phyloP scores from a whole-genome alignment of 2,113 vertebrate genomes.

The Donacobius atricapilla region DNA sequence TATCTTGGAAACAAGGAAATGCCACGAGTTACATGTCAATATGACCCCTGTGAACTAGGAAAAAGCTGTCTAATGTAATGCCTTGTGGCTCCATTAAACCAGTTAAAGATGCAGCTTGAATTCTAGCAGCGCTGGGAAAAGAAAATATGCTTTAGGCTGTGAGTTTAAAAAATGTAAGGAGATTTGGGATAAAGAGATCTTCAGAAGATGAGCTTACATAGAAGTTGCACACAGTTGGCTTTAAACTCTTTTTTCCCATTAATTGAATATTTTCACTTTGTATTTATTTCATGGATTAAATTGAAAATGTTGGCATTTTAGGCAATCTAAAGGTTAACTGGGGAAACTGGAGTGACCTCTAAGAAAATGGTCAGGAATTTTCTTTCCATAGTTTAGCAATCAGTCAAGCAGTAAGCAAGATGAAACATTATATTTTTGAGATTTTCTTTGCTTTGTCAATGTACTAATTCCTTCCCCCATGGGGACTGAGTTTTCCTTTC shows the following conservation, averaged over 20 bases:
- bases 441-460: neutral
- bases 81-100: slow-evolving; percentile 69
- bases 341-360: neutral
- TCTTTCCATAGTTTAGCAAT: neutral
- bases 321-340: neutral
- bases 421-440: neutral
- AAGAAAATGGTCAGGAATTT: neutral
- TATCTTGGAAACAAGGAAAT: slow-evolving; percentile 81
- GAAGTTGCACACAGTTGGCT: neutral
- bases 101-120: slow-evolving; percentile 56
- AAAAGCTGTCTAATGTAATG: slow-evolving; percentile 55
- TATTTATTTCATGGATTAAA: neutral
- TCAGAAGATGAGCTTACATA: neutral
- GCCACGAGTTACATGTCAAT: slow-evolving; percentile 78
- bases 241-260: neutral
- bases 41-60: slow-evolving; percentile 79
- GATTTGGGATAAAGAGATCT: neutral
- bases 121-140: slow-evolving; percentile 27
- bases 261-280: neutral
- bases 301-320: neutral
- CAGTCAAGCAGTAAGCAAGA: neutral
- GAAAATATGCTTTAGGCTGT: slow-evolving; percentile 46
- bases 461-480: neutral
- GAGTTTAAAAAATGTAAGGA: neutral
- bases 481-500: neutral